phyloP scores from a whole-genome alignment of 2,888 invertebrate genomes.

The Erynnis tages region DNA sequence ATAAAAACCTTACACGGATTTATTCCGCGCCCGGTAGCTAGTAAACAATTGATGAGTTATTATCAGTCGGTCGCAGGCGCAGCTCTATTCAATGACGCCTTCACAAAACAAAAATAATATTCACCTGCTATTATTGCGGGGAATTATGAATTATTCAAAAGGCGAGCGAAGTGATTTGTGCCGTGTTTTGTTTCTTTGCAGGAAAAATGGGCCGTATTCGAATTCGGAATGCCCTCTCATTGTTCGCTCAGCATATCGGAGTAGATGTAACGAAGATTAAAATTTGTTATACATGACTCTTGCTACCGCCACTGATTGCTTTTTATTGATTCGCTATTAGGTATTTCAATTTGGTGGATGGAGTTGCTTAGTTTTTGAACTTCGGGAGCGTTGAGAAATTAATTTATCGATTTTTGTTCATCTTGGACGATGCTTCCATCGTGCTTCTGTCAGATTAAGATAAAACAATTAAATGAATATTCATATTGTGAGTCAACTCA shows the following conservation, averaged over 20 bases:
- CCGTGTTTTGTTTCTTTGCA: constrained; percentile 54
- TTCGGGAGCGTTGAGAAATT: too few relatives aligned
- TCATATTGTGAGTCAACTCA: too few relatives aligned
- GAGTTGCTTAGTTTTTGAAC: background rate
- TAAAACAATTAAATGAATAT: too few relatives aligned
- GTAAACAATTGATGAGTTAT: constrained; percentile 78
- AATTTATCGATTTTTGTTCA: too few relatives aligned
- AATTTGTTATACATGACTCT: constrained; percentile 24
- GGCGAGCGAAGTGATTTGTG: constrained; percentile 54
- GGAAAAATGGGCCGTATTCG: constrained; percentile 28
- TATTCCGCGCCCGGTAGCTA: constrained; percentile 42
- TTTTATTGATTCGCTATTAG: constrained; percentile 22
- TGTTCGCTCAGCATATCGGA: constrained; percentile 21
- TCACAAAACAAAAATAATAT: constrained; percentile 65
- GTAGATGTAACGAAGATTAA: constrained; percentile 22
- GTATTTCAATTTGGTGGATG: background rate
- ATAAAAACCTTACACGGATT: constrained; percentile 22
- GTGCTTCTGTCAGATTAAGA: too few relatives aligned
- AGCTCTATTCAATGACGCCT: constrained; percentile 44
- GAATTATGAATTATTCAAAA: constrained; percentile 70
- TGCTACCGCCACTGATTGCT: constrained; percentile 13
- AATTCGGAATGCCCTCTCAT: constrained; percentile 26
- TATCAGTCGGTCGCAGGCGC: constrained; percentile 67
- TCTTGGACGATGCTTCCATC: too few relatives aligned
- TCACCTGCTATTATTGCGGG: constrained; percentile 67